Conservation (phyloP, 2,113 vertebrate species). For the Chaetops frenatus region DNA sequence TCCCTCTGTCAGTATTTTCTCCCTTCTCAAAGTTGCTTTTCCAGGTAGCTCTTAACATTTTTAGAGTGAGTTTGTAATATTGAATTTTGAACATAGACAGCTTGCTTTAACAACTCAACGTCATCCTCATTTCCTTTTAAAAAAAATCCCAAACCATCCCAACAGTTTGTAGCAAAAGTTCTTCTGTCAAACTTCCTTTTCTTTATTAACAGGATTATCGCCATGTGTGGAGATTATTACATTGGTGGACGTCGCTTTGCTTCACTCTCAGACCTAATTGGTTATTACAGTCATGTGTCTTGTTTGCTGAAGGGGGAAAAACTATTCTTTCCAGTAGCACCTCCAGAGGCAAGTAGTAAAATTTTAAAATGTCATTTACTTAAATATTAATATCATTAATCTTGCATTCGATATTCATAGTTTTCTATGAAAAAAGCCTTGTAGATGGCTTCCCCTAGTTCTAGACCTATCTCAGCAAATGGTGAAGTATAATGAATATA, state of each 20-base stretch:
- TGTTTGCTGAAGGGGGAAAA: conserved; percentile 97
- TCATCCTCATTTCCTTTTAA: not conserved
- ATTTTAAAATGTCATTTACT: not conserved
- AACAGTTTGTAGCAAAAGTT: not conserved
- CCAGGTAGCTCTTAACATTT: not conserved
- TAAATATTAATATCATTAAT: not conserved
- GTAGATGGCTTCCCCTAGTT: not conserved
- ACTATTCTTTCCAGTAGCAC: conserved; percentile 90
- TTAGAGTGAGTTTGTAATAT: not conserved
- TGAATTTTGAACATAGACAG: not conserved
- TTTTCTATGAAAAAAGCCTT: not conserved
- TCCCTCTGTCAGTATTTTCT: not conserved
- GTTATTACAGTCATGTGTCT: conserved; percentile 97
- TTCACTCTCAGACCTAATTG: conserved; percentile 94
- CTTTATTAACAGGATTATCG: conserved; percentile 83
- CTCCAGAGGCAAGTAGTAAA: conserved; percentile 84
- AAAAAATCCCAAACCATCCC: not conserved
- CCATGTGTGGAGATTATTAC: conserved; percentile 98
- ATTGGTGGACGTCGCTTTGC: conserved; percentile 95
- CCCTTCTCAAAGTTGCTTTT: not conserved
- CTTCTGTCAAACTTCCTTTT: not conserved
- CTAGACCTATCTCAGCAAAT: not conserved
- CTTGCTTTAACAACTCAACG: not conserved
- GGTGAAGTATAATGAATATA: not conserved
- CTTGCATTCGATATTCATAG: not conserved